phyloP scores from a whole-genome alignment of 2,888 invertebrate species.

The Galeruca laticollis region DNA sequence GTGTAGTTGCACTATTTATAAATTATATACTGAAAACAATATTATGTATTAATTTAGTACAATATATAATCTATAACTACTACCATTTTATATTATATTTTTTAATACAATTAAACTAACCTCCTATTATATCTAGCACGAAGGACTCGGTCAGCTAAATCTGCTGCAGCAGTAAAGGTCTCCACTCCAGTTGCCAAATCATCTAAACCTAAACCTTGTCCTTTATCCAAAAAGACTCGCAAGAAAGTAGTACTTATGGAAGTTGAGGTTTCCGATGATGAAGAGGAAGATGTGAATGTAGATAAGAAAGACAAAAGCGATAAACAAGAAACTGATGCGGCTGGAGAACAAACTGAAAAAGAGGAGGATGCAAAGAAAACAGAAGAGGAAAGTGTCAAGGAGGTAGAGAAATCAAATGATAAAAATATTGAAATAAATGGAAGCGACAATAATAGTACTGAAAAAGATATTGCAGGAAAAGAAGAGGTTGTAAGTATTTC shows the following conservation, averaged over 20 bases:
- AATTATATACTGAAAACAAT: no score
- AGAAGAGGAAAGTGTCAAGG: slow-evolving; percentile 19
- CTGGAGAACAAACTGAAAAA: slow-evolving; percentile 45
- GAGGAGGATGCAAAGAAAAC: slow-evolving; percentile 7
- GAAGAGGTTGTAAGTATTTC: slow-evolving; percentile 3
- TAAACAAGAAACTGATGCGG: slow-evolving; percentile 48
- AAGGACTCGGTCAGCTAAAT: slow-evolving; percentile 72
- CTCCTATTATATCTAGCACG: slow-evolving; percentile 48
- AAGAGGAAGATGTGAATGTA: slow-evolving; percentile 51
- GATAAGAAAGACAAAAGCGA: slow-evolving; percentile 27
- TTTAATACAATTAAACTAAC: no score
- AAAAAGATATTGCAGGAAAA: neutral
- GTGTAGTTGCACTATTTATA: no score
- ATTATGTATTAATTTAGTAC: no score
- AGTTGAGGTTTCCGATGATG: slow-evolving; percentile 68
- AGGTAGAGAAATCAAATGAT: slow-evolving; percentile 27
- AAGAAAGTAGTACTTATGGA: slow-evolving; percentile 65
- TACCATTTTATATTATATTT: no score
- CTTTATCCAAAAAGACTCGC: slow-evolving; percentile 61
- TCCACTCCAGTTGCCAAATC: slow-evolving; percentile 53
- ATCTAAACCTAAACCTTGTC: slow-evolving; percentile 53
- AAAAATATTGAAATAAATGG: slow-evolving; percentile 34
- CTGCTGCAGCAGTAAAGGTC: slow-evolving; percentile 54
- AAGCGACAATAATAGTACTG: neutral
- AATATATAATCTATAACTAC: no score